Evolutionary conservation across 2,113 vertebrate species (phyloP), one percentile per base, ranked within the genome.

Genomic region (Amphilophus citrinellus): DNA sequence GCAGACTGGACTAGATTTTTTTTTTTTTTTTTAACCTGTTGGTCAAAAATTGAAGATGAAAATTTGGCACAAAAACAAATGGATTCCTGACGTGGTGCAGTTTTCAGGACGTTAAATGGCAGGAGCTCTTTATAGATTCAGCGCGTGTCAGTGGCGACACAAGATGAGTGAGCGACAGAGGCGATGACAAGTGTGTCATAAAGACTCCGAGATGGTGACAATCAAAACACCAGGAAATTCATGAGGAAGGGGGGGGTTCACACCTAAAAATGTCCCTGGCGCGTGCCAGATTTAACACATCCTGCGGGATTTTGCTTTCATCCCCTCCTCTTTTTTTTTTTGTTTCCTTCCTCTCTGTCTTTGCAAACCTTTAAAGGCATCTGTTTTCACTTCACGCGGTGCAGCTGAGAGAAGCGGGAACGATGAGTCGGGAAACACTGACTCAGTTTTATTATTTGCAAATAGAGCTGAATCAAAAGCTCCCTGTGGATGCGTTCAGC

Each of bases 401-500:
- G 56, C 3, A 20, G 39, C 30, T 68, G 76, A 84, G 20, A 77
- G 32, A 32, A 73, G 47, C 27, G 56, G 4, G 0, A 47, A 53
- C 17, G 73, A 80, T 53, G 77, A 66, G 66, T 62, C 8, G 2
- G 68, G 59, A 81, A 80, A 76, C 65, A 68, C 42, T 6, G 39
- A 13, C 65, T 82, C 44, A n/a, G 61, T 78, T 71, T 61, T 62
- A 73, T 66, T 20, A 71, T 82, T 83, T 75, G 14, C 58, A 77
- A 82, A 79, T 60, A 79, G 65, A 22, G 56, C 78, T 24, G 65
- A 85, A 76, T 89, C 58, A 84, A 61, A 87, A 53, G 75, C 84
- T 83, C 47, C 75, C 83, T 1, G 32, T 66, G 9, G 77, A 63
- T 76, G 11, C 39, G 77, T 24, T 84, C 87, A 84, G 56, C 85